A percentile compares a stretch with the other conserved stretches of the same genome.
phyloP scores from a whole-genome alignment of 2,888 invertebrate genomes.

The Cryptus armator region DNA sequence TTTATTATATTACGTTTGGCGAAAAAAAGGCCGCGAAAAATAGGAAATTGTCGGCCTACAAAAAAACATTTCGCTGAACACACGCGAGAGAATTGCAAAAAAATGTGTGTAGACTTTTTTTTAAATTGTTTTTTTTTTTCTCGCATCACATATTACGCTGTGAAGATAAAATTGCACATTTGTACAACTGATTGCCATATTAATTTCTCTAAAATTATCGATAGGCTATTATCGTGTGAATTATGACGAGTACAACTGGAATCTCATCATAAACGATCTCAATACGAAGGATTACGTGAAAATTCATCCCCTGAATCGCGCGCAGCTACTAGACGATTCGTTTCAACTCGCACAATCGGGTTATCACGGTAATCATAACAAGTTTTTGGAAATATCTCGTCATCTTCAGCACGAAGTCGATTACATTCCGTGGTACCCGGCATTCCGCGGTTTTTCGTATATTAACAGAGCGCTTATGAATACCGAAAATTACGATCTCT shows the following conservation, averaged over 20 bases:
- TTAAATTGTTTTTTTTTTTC: no score
- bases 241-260: conserved; percentile 83
- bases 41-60: no score
- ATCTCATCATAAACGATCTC: conserved; percentile 76
- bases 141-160: neutral
- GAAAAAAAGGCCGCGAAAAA: neutral
- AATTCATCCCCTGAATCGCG: conserved; percentile 85
- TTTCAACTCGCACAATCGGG: conserved; percentile 80
- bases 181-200: neutral
- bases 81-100: no score
- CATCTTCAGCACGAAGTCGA: conserved; percentile 88
- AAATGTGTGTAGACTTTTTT: no score
- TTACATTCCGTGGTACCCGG: conserved; percentile 90
- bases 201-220: neutral
- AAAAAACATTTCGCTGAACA: no score
- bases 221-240: conserved; percentile 83
- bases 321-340: conserved; percentile 87
- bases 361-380: neutral
- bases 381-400: conserved; percentile 82
- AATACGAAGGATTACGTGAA: conserved; percentile 52
- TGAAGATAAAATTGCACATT: neutral
- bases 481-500: conserved; percentile 87
- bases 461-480: conserved; percentile 84
- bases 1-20: neutral
- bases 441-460: conserved; percentile 85